Base-by-base conservation (phyloP, 2,797 vertebrate genomes). In the Valencia hispanica region DNA sequence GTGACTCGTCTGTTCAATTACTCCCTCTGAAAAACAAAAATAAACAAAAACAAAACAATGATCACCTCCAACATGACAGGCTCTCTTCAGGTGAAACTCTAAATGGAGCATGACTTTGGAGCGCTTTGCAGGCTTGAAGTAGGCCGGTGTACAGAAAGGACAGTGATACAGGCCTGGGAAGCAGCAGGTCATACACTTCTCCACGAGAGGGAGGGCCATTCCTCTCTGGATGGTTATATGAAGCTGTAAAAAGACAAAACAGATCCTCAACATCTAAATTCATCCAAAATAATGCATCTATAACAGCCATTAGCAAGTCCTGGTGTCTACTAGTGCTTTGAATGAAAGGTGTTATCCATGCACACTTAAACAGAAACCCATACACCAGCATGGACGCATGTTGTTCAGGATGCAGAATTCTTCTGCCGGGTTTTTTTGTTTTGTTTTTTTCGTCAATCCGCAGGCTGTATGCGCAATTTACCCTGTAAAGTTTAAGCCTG, bases 121-220 rank as follows among this genome's bases (percentile, higher is more conserved):
- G 55, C 10, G 39, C 2, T 57, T 78, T 9, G 80, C 10, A 5
- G 87, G 87, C 53, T 80, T 81, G 72, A 78, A 87, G 7, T 5
- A 22, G 5, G 9, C 5, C 2, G 85, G 77, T 30, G 6, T 45
- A 68, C 85, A 87, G 41, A 88, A 78, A 0, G 83, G 81, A 70
- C 87, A 88, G 7, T 88, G 80, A 34, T 53, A 81, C 32, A 34
- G 63, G 17, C 68, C 30, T 0, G 78, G 69, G 11, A 5, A 14
- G 79, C 84, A 88, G 79, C 87, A 86, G 3, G 12, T 25, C 1
- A 11, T 65, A 61, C 87, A 86, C 72, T 51, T 55, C 57, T 76
- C 10, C 57, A 83, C 5, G 0, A 57, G 12, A 14, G 82, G 83
- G 3, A 73, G 1, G 32, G 48, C 17, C 10, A 22, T 18, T 43